Evolutionary conservation across 2,888 invertebrate species (phyloP).

Genomic region (Itoplectis maculator): DNA sequence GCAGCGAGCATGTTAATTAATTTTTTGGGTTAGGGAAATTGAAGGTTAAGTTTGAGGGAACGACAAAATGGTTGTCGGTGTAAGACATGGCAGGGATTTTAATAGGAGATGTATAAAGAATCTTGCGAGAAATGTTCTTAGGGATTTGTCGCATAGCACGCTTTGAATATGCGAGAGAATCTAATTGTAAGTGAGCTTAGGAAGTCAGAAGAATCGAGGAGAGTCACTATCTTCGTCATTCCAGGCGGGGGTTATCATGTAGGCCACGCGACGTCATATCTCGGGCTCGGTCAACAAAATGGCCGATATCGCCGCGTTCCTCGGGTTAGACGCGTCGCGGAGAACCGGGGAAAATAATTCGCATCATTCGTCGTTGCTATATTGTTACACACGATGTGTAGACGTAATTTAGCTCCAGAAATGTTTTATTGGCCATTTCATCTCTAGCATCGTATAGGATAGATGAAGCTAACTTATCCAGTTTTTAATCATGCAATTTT

Average conservation of each 20-base stretch:
- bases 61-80: conserved; percentile 30
- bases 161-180: conserved; percentile 11
- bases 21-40: neutral
- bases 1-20: no score
- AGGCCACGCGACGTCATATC: conserved; percentile 80
- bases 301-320: conserved; percentile 59
- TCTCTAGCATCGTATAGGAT: neutral
- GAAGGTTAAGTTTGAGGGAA: neutral
- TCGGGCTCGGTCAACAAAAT: conserved; percentile 75
- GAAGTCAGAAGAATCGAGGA: conserved; percentile 59
- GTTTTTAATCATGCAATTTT: no score
- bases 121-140: neutral
- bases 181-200: conserved; percentile 23
- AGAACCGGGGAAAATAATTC: conserved; percentile 62
- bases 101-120: no score
- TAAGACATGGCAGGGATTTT: no score
- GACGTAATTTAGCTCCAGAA: conserved; percentile 2
- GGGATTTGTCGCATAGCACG: conserved; percentile 9
- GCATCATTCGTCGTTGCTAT: conserved; percentile 14
- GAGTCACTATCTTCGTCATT: conserved; percentile 66
- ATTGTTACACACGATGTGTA: conserved; percentile 34
- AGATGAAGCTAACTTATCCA: no score
- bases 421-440: neutral
- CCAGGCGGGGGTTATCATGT: conserved; percentile 78
- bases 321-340: conserved; percentile 57